phyloP scores from a whole-genome alignment of 2,113 vertebrate species.

The Malurus elegans region DNA sequence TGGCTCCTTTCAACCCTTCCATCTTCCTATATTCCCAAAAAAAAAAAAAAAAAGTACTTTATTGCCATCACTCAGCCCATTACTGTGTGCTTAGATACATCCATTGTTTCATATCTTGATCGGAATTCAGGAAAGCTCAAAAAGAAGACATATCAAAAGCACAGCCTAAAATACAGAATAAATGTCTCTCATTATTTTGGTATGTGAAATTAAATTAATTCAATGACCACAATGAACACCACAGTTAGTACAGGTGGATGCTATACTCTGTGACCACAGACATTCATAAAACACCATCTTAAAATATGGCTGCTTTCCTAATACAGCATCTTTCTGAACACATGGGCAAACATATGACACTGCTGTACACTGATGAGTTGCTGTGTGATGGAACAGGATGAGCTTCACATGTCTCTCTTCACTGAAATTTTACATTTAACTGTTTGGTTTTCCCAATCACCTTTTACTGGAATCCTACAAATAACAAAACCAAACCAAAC shows the following conservation, averaged over 20 bases:
- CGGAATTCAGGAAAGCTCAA: background rate
- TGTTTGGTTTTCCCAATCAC: background rate
- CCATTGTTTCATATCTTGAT: background rate
- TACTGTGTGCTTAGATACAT: background rate
- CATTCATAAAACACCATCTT: background rate
- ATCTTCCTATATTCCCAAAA: background rate
- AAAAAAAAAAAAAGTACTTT: background rate
- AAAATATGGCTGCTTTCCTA: background rate
- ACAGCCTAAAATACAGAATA: background rate
- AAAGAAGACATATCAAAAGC: background rate
- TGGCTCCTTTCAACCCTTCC: background rate
- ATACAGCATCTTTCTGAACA: background rate
- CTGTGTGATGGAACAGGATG: background rate
- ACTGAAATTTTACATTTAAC: background rate
- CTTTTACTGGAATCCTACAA: background rate
- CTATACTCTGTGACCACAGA: background rate
- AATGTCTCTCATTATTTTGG: background rate
- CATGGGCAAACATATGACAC: background rate
- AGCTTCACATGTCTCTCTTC: background rate
- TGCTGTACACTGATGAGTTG: accelerated
- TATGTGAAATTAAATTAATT: background rate
- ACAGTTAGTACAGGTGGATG: background rate
- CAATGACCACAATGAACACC: background rate
- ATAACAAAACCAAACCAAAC: background rate
- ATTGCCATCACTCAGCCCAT: background rate